phyloP scores from a whole-genome alignment of 2,888 invertebrate genomes.

The Drosophila lutescens region DNA sequence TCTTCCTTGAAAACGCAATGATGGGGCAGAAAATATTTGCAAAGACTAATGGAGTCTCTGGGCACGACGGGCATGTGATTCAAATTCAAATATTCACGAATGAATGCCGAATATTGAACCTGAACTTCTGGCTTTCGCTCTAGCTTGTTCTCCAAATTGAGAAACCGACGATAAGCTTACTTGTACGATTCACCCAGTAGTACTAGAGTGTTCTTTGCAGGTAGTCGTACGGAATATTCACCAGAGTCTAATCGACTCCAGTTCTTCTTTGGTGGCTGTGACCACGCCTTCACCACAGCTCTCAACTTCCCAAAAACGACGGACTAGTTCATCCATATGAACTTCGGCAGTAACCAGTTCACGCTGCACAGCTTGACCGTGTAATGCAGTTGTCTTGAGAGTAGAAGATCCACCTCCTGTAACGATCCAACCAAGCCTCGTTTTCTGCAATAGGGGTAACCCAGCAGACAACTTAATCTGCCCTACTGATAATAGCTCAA shows the following conservation, averaged over 20 bases:
- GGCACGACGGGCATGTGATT: background rate
- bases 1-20: background rate
- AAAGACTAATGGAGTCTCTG: background rate
- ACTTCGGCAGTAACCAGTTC: background rate
- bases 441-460: background rate
- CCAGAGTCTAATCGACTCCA: slow-evolving; percentile 1
- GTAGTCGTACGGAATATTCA: slow-evolving; percentile 1
- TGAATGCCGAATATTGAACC: background rate
- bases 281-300: background rate
- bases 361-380: background rate
- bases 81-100: background rate
- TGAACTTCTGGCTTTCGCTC: background rate
- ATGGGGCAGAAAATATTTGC: background rate
- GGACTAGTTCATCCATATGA: background rate
- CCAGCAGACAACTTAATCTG: slow-evolving; percentile 1
- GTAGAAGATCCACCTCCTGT: slow-evolving; percentile 1
- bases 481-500: slow-evolving; percentile 1
- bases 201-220: background rate
- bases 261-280: background rate
- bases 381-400: background rate
- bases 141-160: too few relatives aligned
- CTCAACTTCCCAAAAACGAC: background rate
- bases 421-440: background rate
- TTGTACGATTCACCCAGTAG: background rate
- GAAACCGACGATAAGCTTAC: too few relatives aligned